A percentile compares a stretch with the other conserved stretches of the same genome.
phyloP scores from a whole-genome alignment of 2,888 invertebrate genomes.

The Acholoe squamosa region DNA sequence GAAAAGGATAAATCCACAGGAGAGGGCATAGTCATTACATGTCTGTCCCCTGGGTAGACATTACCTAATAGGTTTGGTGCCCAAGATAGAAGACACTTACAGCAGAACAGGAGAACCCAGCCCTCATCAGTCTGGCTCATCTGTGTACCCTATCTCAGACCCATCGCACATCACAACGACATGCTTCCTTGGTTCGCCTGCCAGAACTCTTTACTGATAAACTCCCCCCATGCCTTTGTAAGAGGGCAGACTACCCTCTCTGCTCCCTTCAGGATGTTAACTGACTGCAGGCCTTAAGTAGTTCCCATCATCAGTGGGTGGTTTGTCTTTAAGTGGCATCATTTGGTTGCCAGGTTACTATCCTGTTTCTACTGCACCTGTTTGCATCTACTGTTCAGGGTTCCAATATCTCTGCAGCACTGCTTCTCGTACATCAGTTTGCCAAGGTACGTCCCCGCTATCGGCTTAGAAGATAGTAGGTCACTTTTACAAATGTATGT shows the following conservation, averaged over 20 bases:
- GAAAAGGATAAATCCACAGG: too few species aligned
- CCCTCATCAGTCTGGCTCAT: background rate
- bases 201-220: background rate
- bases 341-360: too few species aligned
- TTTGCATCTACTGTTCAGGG: too few species aligned
- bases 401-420: too few species aligned
- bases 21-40: too few species aligned
- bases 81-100: background rate
- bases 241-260: background rate
- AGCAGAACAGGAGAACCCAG: background rate
- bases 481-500: too few species aligned
- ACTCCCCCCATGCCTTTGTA: background rate
- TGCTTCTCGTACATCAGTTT: too few species aligned
- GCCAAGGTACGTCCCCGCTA: too few species aligned
- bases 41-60: too few species aligned
- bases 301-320: background rate
- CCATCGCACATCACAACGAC: background rate
- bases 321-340: background rate
- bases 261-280: background rate
- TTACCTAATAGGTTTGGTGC: background rate
- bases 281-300: background rate
- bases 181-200: background rate
- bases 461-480: too few species aligned
- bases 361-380: too few species aligned
- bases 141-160: background rate